Percentiles rank a stretch among this genome's conserved stretches.
Conservation (phyloP, 1,140 invertebrate genomes). For the Bombus confusus region DNA sequence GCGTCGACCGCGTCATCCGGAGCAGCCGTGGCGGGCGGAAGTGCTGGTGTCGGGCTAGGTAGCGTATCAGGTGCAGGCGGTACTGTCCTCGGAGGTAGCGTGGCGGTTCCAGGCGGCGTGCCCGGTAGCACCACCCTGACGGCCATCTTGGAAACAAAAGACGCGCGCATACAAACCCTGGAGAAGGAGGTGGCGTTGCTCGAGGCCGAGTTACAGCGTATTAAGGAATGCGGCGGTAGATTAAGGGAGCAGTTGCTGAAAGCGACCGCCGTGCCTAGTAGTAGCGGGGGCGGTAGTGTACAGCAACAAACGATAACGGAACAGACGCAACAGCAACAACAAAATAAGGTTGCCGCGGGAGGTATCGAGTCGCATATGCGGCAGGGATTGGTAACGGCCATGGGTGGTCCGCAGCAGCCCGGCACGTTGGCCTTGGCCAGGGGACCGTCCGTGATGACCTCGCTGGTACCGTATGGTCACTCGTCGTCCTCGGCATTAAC, state of each 20-base stretch:
- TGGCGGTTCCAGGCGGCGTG: conserved; percentile 84
- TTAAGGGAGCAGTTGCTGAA: conserved; percentile 77
- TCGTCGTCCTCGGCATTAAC: conserved; percentile 69
- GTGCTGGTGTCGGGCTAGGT: conserved; percentile 83
- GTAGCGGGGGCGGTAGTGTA: conserved; percentile 19
- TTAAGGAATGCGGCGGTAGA: conserved; percentile 82
- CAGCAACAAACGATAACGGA: conserved; percentile 52
- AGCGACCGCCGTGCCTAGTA: conserved; percentile 74
- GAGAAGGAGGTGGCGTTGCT: conserved; percentile 91
- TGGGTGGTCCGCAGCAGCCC: conserved; percentile 66
- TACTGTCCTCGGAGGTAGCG: conserved; percentile 82
- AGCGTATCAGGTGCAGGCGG: conserved; percentile 81
- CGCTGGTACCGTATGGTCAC: conserved; percentile 73
- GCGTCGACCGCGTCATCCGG: conserved; percentile 83
- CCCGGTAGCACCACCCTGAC: conserved; percentile 88
- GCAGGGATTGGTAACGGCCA: conserved; percentile 47
- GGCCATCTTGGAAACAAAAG: conserved; percentile 92
- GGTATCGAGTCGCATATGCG: conserved; percentile 65
- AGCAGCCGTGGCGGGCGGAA: conserved; percentile 77
- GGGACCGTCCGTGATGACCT: conserved; percentile 71
- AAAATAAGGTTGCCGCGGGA: conserved; percentile 30
- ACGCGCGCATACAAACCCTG: conserved; percentile 91
- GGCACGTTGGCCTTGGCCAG: conserved; percentile 66
- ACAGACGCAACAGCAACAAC: conserved; percentile 41
- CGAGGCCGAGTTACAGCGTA: conserved; percentile 87